These are phyloP conservation scores for Drosophila falleni DNA, from an alignment of 2,888 invertebrate genomes.

Conservation along the genomic window DNA sequence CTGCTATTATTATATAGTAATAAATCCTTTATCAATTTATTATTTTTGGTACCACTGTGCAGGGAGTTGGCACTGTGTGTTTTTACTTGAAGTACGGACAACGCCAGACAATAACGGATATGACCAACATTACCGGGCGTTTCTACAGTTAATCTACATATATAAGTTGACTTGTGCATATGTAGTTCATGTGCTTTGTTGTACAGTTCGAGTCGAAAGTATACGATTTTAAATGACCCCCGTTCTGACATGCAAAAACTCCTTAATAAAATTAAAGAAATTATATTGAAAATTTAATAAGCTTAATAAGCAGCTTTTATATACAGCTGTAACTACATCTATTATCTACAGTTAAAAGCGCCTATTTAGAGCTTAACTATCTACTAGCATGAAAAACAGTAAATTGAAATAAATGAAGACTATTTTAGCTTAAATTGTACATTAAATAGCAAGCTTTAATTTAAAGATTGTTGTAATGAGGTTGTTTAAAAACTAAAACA, in stretches of 20 bases:
- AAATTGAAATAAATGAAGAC: not conserved
- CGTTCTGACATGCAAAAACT: not conserved
- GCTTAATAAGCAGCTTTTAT: not conserved
- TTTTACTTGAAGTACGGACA: slow-evolving; percentile 7
- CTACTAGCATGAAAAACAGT: not conserved
- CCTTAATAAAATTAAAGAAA: not conserved
- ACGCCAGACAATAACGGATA: slow-evolving; percentile 14
- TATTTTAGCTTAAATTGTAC: not conserved
- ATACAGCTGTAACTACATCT: not conserved
- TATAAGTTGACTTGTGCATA: slow-evolving; percentile 18
- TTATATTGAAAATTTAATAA: not conserved
- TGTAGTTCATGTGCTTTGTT: slow-evolving; percentile 8
- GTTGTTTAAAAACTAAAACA: not conserved
- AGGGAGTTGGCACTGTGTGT: not conserved
- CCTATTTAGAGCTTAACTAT: not conserved
- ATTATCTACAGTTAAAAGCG: not conserved
- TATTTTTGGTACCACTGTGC: not conserved
- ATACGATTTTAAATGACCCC: not conserved
- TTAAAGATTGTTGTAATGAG: not conserved
- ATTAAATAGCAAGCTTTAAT: not conserved
- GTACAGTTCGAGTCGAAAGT: slow-evolving; percentile 42
- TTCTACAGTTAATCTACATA: slow-evolving; percentile 44
- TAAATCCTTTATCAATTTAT: too few species aligned
- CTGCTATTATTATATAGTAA: too few species aligned
- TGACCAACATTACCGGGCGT: slow-evolving; percentile 21